phyloP scores from a whole-genome alignment of 2,797 vertebrate genomes.

The Poecilia velifera region DNA sequence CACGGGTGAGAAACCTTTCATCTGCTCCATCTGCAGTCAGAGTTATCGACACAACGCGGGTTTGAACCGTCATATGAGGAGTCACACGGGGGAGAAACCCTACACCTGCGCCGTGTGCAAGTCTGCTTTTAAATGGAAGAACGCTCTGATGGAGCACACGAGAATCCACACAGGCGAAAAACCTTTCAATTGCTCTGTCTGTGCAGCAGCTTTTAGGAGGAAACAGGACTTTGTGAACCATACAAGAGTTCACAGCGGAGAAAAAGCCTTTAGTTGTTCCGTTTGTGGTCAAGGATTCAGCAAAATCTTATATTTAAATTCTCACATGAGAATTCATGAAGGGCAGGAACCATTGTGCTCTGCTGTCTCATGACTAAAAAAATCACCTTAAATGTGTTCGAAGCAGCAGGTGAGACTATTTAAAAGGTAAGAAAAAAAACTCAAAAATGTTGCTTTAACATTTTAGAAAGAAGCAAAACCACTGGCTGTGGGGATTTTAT shows the following conservation, averaged over 20 bases:
- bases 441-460: not conserved
- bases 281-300: constrained; percentile 8
- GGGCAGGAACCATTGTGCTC: not conserved
- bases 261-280: constrained; percentile 2
- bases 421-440: not conserved
- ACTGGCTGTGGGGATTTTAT: not conserved
- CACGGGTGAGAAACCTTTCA: constrained; percentile 2
- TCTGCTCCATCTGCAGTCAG: not conserved
- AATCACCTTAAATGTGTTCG: too few species aligned
- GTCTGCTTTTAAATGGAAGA: constrained; percentile 5
- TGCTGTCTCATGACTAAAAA: not conserved
- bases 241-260: constrained; percentile 4
- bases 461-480: not conserved
- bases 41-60: not conserved
- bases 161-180: constrained; percentile 13
- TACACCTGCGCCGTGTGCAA: constrained; percentile 7
- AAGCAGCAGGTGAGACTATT: not conserved
- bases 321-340: constrained; percentile 10
- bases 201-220: not conserved
- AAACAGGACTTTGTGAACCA: constrained; percentile 13
- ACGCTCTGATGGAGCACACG: not conserved
- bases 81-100: not conserved
- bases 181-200: constrained; percentile 9
- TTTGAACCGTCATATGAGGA: constrained; percentile 12
- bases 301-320: constrained; percentile 5